These are phyloP conservation scores for Megathymus violae DNA, from an alignment of 1,140 invertebrate species.

Conservation along the genomic window DNA sequence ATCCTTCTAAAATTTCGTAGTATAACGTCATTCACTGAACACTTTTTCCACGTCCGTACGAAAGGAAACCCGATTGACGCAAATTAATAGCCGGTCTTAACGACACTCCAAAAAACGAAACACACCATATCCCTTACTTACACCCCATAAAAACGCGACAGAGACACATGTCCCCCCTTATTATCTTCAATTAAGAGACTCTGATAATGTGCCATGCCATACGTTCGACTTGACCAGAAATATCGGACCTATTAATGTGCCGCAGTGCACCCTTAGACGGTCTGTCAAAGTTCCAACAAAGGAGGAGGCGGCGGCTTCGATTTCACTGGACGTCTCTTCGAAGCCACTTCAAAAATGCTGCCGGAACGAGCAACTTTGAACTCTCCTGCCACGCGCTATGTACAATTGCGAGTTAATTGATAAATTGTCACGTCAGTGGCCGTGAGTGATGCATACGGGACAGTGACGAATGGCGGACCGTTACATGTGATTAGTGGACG, in stretches of 20 bases:
- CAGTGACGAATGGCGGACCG: conserved; percentile 68
- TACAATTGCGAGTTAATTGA: conserved; percentile 1
- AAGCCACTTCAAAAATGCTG: conserved; percentile 34
- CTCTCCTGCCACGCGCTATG: conserved; percentile 42
- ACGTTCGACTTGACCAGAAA: conserved; percentile 55
- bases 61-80: conserved; percentile 53
- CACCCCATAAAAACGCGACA: conserved; percentile 78
- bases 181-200: conserved; percentile 81
- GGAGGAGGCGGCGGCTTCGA: conserved; percentile 39
- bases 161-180: conserved; percentile 79
- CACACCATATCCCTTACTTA: conserved; percentile 60
- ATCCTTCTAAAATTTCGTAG: conserved; percentile 1
- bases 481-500: conserved; percentile 73
- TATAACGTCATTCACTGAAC: conserved; percentile 16
- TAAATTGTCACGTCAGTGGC: conserved; percentile 33
- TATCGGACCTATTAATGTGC: conserved; percentile 34
- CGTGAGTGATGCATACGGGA: conserved; percentile 67
- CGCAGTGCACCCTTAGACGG: conserved; percentile 8
- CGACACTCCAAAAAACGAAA: conserved; percentile 70
- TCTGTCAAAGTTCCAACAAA: conserved; percentile 18
- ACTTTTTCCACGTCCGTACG: conserved; percentile 29
- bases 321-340: conserved; percentile 41
- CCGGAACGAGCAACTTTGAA: conserved; percentile 36
- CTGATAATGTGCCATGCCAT: conserved; percentile 76
- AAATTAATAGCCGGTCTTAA: conserved; percentile 73